phyloP scores from a whole-genome alignment of 2,888 invertebrate genomes.

The Epinotia nisella region DNA sequence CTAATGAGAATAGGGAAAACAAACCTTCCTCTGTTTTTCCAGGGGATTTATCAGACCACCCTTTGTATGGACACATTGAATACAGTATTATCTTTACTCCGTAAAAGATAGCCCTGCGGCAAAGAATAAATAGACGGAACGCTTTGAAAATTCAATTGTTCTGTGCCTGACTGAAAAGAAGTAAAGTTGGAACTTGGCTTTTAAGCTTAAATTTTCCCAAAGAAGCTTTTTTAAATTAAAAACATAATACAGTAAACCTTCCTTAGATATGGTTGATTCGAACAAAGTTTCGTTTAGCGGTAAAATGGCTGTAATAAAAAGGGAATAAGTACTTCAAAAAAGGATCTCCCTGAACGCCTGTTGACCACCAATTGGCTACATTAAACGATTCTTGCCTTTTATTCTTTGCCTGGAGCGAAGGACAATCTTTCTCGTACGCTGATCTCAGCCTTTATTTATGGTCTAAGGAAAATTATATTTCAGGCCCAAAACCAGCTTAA shows the following conservation, averaged over 20 bases:
- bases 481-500: constrained; percentile 46
- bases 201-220: background rate
- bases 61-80: constrained; percentile 54
- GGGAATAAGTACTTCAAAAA: background rate
- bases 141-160: background rate
- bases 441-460: constrained; percentile 61
- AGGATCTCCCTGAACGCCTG: background rate
- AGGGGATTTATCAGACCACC: constrained; percentile 54
- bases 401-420: constrained; percentile 44
- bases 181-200: background rate
- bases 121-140: background rate
- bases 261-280: background rate
- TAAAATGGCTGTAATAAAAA: constrained; percentile 8
- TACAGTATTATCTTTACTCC: constrained; percentile 61
- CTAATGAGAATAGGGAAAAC: constrained; percentile 41
- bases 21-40: constrained; percentile 48
- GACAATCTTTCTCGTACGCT: constrained; percentile 56
- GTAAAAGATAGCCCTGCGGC: constrained; percentile 54
- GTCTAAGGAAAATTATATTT: constrained; percentile 54
- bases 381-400: constrained; percentile 10
- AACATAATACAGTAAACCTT: background rate
- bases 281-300: background rate
- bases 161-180: background rate
- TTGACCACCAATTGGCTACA: constrained; percentile 1
- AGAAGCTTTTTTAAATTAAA: background rate